Evolutionary conservation across 2,113 vertebrate genomes (phyloP).

Genomic region (Bubo bubo): DNA sequence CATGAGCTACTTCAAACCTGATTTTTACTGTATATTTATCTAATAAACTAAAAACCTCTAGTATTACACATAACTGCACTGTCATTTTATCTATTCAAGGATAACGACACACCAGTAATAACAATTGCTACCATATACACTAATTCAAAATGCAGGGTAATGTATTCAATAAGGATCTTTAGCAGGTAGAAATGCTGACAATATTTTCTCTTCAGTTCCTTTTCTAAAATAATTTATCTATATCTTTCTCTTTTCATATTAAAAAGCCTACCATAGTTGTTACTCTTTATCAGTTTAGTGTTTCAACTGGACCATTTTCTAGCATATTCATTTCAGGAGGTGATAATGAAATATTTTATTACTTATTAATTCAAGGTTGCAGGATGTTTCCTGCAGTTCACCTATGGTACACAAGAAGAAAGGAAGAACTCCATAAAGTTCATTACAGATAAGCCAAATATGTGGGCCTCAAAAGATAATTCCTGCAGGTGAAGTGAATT

Average conservation of each 20-base stretch:
- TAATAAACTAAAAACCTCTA: not conserved
- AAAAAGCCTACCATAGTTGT: not conserved
- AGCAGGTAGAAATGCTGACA: not conserved
- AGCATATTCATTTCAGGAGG: not conserved
- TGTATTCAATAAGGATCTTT: not conserved
- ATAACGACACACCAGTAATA: not conserved
- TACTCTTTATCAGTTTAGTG: not conserved
- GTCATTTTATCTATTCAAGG: not conserved
- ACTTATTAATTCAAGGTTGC: not conserved
- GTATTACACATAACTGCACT: not conserved
- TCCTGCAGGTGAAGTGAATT: not conserved
- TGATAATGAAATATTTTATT: not conserved
- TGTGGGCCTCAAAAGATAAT: not conserved
- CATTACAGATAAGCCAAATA: not conserved
- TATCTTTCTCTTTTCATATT: not conserved
- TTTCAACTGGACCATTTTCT: not conserved
- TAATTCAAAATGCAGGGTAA: not conserved
- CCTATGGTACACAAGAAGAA: not conserved
- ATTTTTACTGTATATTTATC: not conserved
- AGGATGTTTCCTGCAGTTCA: not conserved
- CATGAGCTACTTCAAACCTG: not conserved
- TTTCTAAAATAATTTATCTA: not conserved
- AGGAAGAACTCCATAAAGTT: not conserved
- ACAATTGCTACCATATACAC: not conserved
- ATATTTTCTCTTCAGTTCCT: not conserved